Evolutionary conservation across 2,113 vertebrate species (phyloP), one percentile per base, ranked within the genome.

Genomic region (Istiophorus platypterus): DNA sequence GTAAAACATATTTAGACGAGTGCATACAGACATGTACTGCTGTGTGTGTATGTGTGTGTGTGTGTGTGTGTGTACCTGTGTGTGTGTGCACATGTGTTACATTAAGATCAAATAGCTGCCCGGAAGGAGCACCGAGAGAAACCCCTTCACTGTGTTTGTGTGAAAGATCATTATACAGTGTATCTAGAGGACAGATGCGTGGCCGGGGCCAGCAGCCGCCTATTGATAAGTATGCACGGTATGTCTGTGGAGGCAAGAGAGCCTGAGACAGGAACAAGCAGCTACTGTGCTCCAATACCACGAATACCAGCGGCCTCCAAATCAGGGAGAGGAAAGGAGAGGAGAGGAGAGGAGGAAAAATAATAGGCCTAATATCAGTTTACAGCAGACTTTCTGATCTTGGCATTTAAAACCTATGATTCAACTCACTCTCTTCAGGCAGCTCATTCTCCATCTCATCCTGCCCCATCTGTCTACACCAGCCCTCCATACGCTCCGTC

Each of bases 401-500:
- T 66, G 51, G 26, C 54, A 82, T 85, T 31, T 29, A 58, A 54
- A 57, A 47, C 24, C 18, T 10, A 7, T 68, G 52, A 80, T 58
- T 52, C 37, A 14, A 88, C 98, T 98, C 95, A 99, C 98, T 96
- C 86, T 99, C 97, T 52, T 98, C 98, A 0, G 96, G 96, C 63
- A 99, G 95, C 85, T 95, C 95, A 76, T 96, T 97, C 77, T 99
- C 97, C 70, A 73, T 90, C 86, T 98, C 97, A 64, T 99, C 97
- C 87, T 95, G 94, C 90, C 97, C 96, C 98, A 99, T 99, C 90
- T 98, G 98, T 75, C 96, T 94, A 85, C 98, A 99, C 98, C 98
- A 99, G 56, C 98, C 97, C 85, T 99, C 98, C 98, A 99, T 99
- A n/a, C 98, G 97, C 70, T 99, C 97, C 3, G 96, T 95, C 92